Evolutionary conservation across 2,797 vertebrate species (phyloP).

Genomic region (Gadopsis marmoratus): DNA sequence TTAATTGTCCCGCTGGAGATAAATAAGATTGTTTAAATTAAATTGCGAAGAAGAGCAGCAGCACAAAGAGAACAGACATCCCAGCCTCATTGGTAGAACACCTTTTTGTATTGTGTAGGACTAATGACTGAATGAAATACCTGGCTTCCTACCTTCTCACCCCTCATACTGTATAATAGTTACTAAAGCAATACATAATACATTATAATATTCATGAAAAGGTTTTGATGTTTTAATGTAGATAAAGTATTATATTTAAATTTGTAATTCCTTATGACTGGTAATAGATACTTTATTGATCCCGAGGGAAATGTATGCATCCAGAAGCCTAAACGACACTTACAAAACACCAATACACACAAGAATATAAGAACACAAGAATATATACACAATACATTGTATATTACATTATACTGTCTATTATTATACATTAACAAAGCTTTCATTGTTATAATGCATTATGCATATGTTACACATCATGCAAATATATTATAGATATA

Average conservation of each 20-base stretch:
- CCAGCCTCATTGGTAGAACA: neutral
- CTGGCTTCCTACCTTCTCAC: neutral
- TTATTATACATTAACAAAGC: neutral
- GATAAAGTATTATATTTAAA: neutral
- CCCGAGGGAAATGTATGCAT: too few species aligned
- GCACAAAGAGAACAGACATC: constrained; percentile 1
- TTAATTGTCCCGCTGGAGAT: neutral
- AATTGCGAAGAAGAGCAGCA: neutral
- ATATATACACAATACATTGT: too few species aligned
- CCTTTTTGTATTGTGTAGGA: neutral
- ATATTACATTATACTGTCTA: neutral
- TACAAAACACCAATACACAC: too few species aligned
- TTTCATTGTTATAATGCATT: neutral
- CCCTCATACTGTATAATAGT: neutral
- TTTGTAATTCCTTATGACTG: neutral
- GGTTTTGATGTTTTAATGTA: too few species aligned
- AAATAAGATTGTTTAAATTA: neutral
- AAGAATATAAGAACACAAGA: too few species aligned
- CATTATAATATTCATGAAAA: neutral
- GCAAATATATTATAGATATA: neutral
- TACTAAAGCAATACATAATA: neutral
- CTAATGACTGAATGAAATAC: neutral
- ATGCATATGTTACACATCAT: neutral
- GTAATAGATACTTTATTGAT: too few species aligned
- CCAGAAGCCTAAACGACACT: too few species aligned